These are phyloP conservation scores for Leucosticte australis DNA, from an alignment of 2,113 vertebrate genomes.

Conservation along the genomic window DNA sequence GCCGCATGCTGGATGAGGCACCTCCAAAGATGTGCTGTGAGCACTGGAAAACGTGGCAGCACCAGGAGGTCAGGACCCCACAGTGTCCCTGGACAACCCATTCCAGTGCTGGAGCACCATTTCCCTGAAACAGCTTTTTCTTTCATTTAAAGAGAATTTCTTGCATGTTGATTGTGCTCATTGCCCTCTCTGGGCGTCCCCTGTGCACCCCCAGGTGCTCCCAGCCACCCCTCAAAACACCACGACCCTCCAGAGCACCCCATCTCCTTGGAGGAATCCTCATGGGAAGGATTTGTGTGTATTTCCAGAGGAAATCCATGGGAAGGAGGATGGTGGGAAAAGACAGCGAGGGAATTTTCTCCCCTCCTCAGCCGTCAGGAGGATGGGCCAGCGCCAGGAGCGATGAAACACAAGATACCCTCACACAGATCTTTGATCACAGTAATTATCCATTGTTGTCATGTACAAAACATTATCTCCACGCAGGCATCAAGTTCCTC, in stretches of 20 bases:
- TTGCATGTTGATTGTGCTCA: accelerated
- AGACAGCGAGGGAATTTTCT: accelerated
- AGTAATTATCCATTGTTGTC: background rate
- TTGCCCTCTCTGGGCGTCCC: background rate
- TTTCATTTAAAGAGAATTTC: background rate
- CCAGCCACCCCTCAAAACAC: background rate
- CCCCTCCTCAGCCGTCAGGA: background rate
- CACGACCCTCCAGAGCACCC: background rate
- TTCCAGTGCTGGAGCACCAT: background rate
- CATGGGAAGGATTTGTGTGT: background rate
- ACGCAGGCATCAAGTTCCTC: background rate
- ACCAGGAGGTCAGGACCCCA: accelerated
- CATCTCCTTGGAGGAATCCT: background rate
- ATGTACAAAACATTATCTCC: background rate
- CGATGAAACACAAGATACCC: background rate
- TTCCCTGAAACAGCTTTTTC: background rate
- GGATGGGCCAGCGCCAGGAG: background rate
- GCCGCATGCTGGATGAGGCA: background rate
- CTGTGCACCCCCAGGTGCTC: accelerated
- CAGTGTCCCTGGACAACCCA: accelerated
- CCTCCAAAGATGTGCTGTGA: background rate
- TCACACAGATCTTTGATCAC: background rate
- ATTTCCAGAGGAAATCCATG: background rate
- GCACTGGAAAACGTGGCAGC: background rate
- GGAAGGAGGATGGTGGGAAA: background rate